Evolutionary conservation across 2,888 invertebrate genomes (phyloP), one percentile per base, ranked within the genome.

Genomic region (Mythimna loreyi): DNA sequence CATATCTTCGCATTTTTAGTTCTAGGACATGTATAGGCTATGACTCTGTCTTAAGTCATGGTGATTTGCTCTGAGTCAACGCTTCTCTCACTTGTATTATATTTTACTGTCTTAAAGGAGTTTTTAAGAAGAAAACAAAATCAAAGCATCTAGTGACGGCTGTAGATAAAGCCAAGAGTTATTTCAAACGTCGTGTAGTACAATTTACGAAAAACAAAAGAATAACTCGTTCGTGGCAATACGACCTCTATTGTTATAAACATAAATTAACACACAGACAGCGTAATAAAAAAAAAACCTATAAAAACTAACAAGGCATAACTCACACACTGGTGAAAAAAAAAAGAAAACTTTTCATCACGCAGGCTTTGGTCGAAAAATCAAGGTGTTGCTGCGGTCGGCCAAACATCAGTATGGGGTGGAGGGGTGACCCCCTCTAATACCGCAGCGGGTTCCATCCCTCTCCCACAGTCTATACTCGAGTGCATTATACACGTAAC

Each of bases 401-500:
- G 82, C 85, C 81, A 80, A 83, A 83, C 81, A 78, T 82, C 81
- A 84, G 75, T 57, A 55, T 75, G 78, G 77, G 86, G 83, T 77
- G 75, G 67, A 76, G 43, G 60, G 78, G 67, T 73, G 30, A 53
- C 69, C 77, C 80, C 81, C 85, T 52, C 67, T 74, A 75, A 73
- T 83, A 80, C 80, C 85, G 83, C 84, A 84, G 83, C 75, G 80
- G 77, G 65, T 57, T 19, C 40, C 63, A 16, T 40, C 78, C 84
- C 83, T 87, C 82, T 86, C 83, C 85, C 73, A 75, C 82, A 85
- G 84, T 82, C 91, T 92, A 92, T 93, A 94, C 91, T 92, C 89
- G 89, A 93, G 90, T 94, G 94, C 95, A 94, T 92, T 94, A 94
- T 93, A 94, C 83, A 83, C 89, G 90, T 92, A 90, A 91, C 88